Percentiles rank a stretch among this genome's conserved stretches.
phyloP scores from a whole-genome alignment of 1,140 invertebrate genomes.

The Pachypsylla venusta region DNA sequence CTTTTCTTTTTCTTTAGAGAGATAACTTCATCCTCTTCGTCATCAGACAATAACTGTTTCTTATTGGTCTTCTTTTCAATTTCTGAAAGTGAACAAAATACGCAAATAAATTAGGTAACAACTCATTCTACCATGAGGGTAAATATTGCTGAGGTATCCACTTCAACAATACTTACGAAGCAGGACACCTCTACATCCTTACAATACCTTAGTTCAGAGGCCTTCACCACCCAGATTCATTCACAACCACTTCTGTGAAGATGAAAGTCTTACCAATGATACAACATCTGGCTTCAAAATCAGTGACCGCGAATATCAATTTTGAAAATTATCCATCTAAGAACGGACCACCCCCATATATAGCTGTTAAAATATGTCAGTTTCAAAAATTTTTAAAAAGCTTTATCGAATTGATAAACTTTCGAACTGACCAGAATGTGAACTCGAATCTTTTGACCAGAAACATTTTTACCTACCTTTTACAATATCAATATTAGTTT shows the following conservation, averaged over 20 bases:
- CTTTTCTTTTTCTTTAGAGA: constrained; percentile 15
- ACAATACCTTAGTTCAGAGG: background rate
- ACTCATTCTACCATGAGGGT: background rate
- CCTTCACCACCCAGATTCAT: too few species aligned
- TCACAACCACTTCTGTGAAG: too few species aligned
- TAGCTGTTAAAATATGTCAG: too few species aligned
- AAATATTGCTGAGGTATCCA: background rate
- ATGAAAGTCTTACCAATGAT: too few species aligned
- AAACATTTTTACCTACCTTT: background rate
- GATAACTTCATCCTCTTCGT: constrained; percentile 11
- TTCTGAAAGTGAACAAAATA: background rate
- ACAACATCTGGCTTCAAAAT: too few species aligned
- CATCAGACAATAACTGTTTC: background rate
- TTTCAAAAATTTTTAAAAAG: too few species aligned
- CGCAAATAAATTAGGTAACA: background rate
- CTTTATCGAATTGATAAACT: background rate
- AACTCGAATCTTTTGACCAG: background rate
- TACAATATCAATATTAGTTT: background rate
- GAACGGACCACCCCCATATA: too few species aligned
- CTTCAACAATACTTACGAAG: background rate
- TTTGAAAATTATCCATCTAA: background rate
- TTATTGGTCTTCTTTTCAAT: constrained; percentile 14
- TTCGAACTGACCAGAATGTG: background rate
- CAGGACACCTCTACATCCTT: background rate
- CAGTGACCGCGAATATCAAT: background rate